Conservation (phyloP, 92 coral and sea anemone genomes). For the Parazoanthus darwini region DNA sequence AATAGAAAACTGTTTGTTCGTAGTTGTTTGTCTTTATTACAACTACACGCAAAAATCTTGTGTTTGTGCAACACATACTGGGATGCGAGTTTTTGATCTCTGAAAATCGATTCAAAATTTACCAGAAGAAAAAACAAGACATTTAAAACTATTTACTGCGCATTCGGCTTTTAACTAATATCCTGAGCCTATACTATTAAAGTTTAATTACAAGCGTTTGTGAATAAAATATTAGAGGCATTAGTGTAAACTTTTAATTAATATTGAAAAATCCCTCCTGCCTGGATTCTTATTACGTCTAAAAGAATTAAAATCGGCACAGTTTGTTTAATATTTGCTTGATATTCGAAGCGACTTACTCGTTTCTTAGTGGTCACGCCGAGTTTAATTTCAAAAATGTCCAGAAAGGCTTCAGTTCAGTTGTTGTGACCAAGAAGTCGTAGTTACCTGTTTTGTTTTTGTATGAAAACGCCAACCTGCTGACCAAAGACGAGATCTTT, state of each 20-base stretch:
- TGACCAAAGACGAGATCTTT: constrained; percentile 20
- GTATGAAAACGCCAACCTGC: constrained; percentile 14
- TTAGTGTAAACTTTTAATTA: constrained; percentile 46
- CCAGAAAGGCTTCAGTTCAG: not conserved
- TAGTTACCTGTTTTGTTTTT: constrained; percentile 8
- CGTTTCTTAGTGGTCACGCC: not conserved
- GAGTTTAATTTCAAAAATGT: not conserved
- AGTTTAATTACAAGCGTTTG: constrained; percentile 45
- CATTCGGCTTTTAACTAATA: constrained; percentile 39
- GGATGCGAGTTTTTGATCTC: not conserved
- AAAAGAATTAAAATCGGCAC: not conserved
- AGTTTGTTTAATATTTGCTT: not conserved
- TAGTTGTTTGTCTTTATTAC: constrained; percentile 53
- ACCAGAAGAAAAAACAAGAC: constrained; percentile 16
- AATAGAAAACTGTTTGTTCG: constrained; percentile 57
- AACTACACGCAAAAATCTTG: not conserved
- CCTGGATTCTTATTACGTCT: not conserved
- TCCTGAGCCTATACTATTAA: constrained; percentile 34
- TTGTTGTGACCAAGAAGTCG: not conserved
- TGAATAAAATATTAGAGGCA: constrained; percentile 43
- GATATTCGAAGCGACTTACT: not conserved
- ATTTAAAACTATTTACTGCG: constrained; percentile 33
- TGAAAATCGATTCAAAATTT: constrained; percentile 22
- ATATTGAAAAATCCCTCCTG: constrained; percentile 32
- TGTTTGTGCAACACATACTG: not conserved